Base-by-base conservation (phyloP, 2,888 invertebrate genomes). In the Acanthoscelides obtectus region DNA sequence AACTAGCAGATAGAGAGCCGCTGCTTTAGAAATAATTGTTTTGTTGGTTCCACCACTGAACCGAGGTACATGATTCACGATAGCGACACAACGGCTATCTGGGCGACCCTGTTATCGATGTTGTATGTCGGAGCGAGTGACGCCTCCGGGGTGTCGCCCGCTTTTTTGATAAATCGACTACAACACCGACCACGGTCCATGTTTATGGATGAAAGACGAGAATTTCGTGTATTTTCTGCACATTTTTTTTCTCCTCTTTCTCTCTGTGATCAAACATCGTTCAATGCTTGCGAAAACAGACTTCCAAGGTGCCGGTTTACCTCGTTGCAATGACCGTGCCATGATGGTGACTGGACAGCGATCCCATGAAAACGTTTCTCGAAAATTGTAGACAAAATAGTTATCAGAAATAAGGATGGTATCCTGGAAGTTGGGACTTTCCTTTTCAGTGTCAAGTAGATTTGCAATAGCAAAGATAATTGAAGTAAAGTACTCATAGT, bases 111-210 rank as follows among this genome's bases (percentile, higher is more conserved):
- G 20, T 66, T 66, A 66, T 66, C 66, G 66, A 66, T 66, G 66
- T 66, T 21, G 21, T 21, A 66, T 66, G 66, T 66, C 66, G 20
- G 66, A 6, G 8, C 22, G 66, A 21, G 5, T 66, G 66, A 66
- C 66, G 66, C 21, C 66, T 20, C 22, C 45, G 6, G 20, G 66
- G 66, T 66, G 66, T 66, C 66, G 66, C 72, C 68, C 66, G 67
- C 69, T 73, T 75, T 75, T 72, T 72, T 75, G 74, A 74, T 73
- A 72, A 73, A 74, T 70, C 70, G 69, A 27, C 67, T 74, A 74
- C 74, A 74, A 72, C 71, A 63, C 66, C 21, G 66, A 66, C 66
- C 66, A 6, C 66, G 20, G 66, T n/a, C 20, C 66, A 66, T 22
- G 66, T 21, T 45, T 45, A 45, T 45, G 45, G 45, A 45, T 45